Percentiles rank a stretch among this genome's conserved stretches.
These are phyloP conservation scores for Mesocentrotus franciscanus DNA, from an alignment of 53 echinoderm and acorn worm species.

Conservation along the genomic window DNA sequence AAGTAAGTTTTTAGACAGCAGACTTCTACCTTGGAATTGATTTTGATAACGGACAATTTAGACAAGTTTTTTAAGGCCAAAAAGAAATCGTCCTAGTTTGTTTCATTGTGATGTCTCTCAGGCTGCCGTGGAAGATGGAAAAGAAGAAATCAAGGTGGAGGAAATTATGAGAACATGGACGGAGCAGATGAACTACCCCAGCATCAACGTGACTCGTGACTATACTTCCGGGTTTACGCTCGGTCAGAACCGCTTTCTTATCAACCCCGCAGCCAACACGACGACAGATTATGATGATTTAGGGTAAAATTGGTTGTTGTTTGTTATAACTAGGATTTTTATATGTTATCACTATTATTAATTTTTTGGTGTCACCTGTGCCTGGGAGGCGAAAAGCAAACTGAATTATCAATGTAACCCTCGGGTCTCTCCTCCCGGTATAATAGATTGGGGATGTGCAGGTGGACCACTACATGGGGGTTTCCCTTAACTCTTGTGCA, in stretches of 20 bases:
- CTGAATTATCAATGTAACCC: too few species aligned
- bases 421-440: too few species aligned
- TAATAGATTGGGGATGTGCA: too few species aligned
- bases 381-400: too few species aligned
- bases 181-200: slow-evolving; percentile 80
- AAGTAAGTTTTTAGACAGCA: too few species aligned
- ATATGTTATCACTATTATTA: neutral
- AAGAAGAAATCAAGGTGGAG: slow-evolving; percentile 49
- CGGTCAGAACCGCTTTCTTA: slow-evolving; percentile 75
- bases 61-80: too few species aligned
- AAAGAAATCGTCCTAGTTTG: too few species aligned
- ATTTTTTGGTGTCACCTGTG: too few species aligned
- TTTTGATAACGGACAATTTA: too few species aligned
- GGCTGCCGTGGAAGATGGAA: slow-evolving; percentile 80
- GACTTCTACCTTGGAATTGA: too few species aligned
- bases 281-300: slow-evolving; percentile 70
- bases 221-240: slow-evolving; percentile 60
- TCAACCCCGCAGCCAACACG: slow-evolving; percentile 82
- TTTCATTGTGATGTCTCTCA: neutral
- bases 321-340: neutral
- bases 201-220: slow-evolving; percentile 72
- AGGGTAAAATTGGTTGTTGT: slow-evolving; percentile 66
- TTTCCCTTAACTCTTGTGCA: too few species aligned
- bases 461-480: too few species aligned
- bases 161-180: slow-evolving; percentile 86